Conservation (phyloP, 2,888 invertebrate genomes). For the Aphidius colemani region DNA sequence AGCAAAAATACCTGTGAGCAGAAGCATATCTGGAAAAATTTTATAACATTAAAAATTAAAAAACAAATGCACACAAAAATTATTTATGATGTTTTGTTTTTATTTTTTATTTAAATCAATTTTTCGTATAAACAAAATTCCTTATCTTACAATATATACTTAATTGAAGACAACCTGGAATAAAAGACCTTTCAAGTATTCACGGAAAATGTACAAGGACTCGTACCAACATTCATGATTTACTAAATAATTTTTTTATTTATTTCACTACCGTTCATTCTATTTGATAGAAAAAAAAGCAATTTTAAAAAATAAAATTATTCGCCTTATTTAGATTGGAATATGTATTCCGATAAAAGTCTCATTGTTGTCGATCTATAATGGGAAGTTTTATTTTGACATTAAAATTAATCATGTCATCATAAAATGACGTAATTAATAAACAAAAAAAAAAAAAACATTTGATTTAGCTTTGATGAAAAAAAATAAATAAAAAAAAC, state of each 20-base stretch:
- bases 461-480: not conserved
- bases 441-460: not conserved
- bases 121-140: constrained; percentile 43
- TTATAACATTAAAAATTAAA: not conserved
- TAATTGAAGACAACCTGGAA: constrained; percentile 8
- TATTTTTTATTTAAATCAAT: constrained; percentile 6
- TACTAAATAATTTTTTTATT: too few relatives aligned
- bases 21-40: too few relatives aligned
- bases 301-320: constrained; percentile 1
- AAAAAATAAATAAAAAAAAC: not conserved
- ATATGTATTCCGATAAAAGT: not conserved
- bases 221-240: too few relatives aligned
- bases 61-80: not conserved
- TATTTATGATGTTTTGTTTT: not conserved
- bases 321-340: not conserved
- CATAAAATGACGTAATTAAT: not conserved
- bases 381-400: not conserved
- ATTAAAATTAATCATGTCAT: not conserved
- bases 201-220: too few relatives aligned
- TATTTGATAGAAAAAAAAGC: too few relatives aligned
- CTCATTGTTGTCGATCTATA: not conserved
- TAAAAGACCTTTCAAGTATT: too few relatives aligned
- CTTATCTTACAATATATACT: constrained; percentile 28
- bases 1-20: too few relatives aligned
- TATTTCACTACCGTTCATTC: too few relatives aligned